A percentile compares a stretch with the other conserved stretches of the same genome.
Evolutionary conservation across 2,113 vertebrate species (phyloP).

Genomic region (Ranitomeya imitator): DNA sequence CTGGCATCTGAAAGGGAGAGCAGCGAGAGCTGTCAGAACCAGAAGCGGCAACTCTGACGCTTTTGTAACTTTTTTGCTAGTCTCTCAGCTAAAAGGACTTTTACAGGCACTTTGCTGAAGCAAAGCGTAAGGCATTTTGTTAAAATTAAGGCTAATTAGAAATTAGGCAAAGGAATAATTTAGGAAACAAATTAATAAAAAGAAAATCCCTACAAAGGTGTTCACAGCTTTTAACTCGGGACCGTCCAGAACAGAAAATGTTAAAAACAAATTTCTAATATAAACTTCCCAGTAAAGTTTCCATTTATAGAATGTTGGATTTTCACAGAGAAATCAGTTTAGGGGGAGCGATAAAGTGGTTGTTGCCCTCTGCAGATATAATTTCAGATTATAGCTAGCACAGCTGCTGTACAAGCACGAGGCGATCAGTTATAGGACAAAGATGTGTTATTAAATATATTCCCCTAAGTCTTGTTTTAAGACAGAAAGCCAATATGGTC

Average conservation of each 20-base stretch:
- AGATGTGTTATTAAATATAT: neutral
- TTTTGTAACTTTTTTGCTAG: too few species aligned
- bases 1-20: too few species aligned
- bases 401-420: neutral
- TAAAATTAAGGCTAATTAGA: too few species aligned
- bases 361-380: conserved; percentile 6
- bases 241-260: neutral
- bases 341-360: neutral
- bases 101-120: too few species aligned
- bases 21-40: too few species aligned
- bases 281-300: neutral
- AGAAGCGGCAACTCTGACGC: too few species aligned
- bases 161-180: too few species aligned
- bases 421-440: neutral
- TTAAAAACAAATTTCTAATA: neutral
- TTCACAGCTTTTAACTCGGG: neutral
- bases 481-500: neutral
- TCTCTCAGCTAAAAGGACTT: too few species aligned
- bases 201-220: too few species aligned
- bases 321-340: neutral
- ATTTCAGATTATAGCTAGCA: conserved; percentile 6
- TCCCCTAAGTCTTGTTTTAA: neutral
- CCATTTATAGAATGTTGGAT: neutral
- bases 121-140: too few species aligned
- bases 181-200: too few species aligned